Evolutionary conservation across 2,888 invertebrate species (phyloP), one percentile per base, ranked within the genome.

Genomic region (Lithophane socia): DNA sequence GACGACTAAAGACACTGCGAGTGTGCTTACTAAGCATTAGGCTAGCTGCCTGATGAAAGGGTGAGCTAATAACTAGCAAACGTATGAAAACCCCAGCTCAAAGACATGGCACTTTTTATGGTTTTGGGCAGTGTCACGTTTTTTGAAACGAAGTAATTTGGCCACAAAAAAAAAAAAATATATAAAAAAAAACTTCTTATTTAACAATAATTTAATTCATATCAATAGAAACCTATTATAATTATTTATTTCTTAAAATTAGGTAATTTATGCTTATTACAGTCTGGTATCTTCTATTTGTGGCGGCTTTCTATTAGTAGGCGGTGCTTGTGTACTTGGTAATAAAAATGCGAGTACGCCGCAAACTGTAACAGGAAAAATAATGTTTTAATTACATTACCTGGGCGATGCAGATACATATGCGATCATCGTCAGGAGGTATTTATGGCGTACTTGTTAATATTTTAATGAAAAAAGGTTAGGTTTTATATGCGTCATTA

Each of bases 311-410:
- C 70, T 85, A 52, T 80, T 84, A 10, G 65, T 77, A 44, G 85
- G 78, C 24, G 69, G 66, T 75, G 12, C 68, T 68, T 86, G 85
- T 49, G 90, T 76, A 75, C 73, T 88, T 5, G 94, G 94, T 54
- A 93, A 81, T 66, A 94, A 84, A 16, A 94, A 88, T 9, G 94
- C 73, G 12, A 94, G 83, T 0, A 88, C 70, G 24, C 92, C 92
- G 81, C 95, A 95, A 54, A 94, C 95, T 96, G 94, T 42, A 78
- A 95, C 92, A 70, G 84, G 82, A 87, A 84, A 69, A 75, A 52
- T 3, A 0, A 13, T 65, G n/a, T 24, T 56, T n/a, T n/a, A 18
- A 29, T 64, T 13, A 47, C 24, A 47, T 13, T 42, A 49, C 42
- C 13, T 75, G 24, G 4, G 24, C 18, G n/a, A 24, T 72, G 71